Evolutionary conservation across 1,140 invertebrate genomes (phyloP), one percentile per base, ranked within the genome.

Genomic region (Hycleus cichorii): DNA sequence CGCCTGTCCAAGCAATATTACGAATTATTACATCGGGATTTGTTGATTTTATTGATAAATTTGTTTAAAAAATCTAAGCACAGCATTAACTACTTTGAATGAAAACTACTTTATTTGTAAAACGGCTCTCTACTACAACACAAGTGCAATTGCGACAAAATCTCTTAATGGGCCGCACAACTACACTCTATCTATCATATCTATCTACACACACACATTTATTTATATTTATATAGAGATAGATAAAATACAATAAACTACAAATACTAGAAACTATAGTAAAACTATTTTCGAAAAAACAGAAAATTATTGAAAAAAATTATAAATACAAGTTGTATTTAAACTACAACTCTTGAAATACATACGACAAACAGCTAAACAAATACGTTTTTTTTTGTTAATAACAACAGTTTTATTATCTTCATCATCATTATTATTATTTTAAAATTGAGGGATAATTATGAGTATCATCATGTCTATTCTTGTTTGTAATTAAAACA

Each of bases 81-180:
- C 6, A 73, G 65, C 67, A 68, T 65, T 69, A n/a, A 42, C 72
- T 73, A 73, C 71, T 69, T 72, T 71, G 18, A 72, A 70, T 64
- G 32, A 32, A 72, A 71, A 73, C 74, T 75, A 75, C 74, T 75
- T 75, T 75, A 75, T 75, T 75, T 63, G 65, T 68, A 69, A 42
- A 42, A 73, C 70, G 67, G 71, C 73, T n/a, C 32, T 73, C 71
- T 70, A 73, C 71, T 73, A 73, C 71, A 74, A 18, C 18, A 18
- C 18, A 18, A 18, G 72, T 74, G 72, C 72, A 74, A 69, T 60
- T 70, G 69, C 69, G 69, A 68, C 40, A 42, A 42, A 10, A 42
- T 53, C 62, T 57, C 46, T 42, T 10, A 7, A 39, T 10, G 52
- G 39, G 49, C 50, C 54, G 50, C 64, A 61, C 56, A 59, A 59